A percentile compares a stretch with the other conserved stretches of the same genome.
These are phyloP conservation scores for Zophobas atratus DNA, from an alignment of 1,140 invertebrate genomes.

Conservation along the genomic window DNA sequence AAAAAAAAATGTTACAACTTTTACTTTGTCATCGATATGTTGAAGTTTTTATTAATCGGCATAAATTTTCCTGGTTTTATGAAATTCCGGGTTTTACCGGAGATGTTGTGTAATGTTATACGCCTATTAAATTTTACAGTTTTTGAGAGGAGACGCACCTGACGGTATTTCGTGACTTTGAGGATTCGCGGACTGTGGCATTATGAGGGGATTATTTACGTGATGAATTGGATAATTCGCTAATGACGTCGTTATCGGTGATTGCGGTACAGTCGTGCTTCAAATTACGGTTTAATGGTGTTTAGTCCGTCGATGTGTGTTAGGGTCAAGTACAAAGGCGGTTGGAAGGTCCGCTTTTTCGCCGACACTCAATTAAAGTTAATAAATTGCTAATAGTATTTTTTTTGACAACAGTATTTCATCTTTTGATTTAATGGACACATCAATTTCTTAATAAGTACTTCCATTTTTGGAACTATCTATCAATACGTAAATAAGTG, in stretches of 20 bases:
- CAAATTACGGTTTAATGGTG: constrained; percentile 9
- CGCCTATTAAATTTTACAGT: constrained; percentile 1
- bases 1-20: not conserved
- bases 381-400: not conserved
- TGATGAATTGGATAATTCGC: constrained; percentile 36
- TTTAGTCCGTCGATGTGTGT: no score
- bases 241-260: constrained; percentile 24
- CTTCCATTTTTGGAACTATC: no score
- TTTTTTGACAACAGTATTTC: no score
- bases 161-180: not conserved
- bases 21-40: constrained; percentile 22
- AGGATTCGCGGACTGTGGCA: not conserved
- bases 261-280: constrained; percentile 17
- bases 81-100: not conserved
- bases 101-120: not conserved
- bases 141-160: not conserved
- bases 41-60: not conserved
- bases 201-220: not conserved
- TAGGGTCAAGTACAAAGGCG: constrained; percentile 30
- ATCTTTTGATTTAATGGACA: no score
- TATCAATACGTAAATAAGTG: no score
- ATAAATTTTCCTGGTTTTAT: not conserved
- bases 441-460: no score
- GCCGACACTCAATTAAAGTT: not conserved
- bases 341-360: not conserved